Percentiles rank a stretch among this genome's conserved stretches.
Evolutionary conservation across 2,113 vertebrate species (phyloP).

Genomic region (Albula glossodonta): DNA sequence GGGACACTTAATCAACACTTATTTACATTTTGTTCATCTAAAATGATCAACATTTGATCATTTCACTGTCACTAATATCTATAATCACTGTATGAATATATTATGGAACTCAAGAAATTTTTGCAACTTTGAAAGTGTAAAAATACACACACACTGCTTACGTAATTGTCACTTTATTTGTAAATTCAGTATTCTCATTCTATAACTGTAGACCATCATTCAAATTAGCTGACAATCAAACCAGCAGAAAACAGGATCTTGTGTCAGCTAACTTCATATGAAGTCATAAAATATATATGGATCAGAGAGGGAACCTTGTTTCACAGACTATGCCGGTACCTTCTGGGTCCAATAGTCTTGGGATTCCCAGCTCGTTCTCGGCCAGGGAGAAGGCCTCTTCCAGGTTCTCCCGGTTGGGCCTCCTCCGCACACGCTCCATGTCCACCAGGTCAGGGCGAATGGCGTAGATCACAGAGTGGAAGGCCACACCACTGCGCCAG

Average conservation of each 20-base stretch:
- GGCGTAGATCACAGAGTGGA: conserved; percentile 88
- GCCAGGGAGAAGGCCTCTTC: conserved; percentile 90
- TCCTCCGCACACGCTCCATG: conserved; percentile 79
- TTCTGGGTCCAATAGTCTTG: conserved; percentile 92
- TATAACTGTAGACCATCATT: too few relatives aligned
- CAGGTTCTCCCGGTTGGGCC: conserved; percentile 85
- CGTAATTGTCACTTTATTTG: too few relatives aligned
- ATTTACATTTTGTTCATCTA: background rate
- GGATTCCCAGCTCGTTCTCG: conserved; percentile 87
- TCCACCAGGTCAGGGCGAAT: conserved; percentile 90
- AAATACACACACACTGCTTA: too few relatives aligned
- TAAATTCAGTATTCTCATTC: too few relatives aligned
- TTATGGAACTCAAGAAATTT: too few relatives aligned
- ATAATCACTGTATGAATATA: background rate
- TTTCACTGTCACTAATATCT: background rate
- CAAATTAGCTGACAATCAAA: too few relatives aligned
- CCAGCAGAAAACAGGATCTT: too few relatives aligned
- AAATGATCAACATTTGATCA: background rate
- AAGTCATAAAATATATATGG: too few relatives aligned
- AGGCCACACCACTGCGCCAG: conserved; percentile 91
- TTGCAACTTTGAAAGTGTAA: too few relatives aligned
- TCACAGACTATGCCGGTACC: conserved; percentile 62
- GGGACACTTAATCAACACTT: background rate
- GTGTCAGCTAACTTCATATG: too few relatives aligned
- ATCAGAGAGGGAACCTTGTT: background rate